phyloP scores from a whole-genome alignment of 2,797 vertebrate species.

The Oreochromis mossambicus region DNA sequence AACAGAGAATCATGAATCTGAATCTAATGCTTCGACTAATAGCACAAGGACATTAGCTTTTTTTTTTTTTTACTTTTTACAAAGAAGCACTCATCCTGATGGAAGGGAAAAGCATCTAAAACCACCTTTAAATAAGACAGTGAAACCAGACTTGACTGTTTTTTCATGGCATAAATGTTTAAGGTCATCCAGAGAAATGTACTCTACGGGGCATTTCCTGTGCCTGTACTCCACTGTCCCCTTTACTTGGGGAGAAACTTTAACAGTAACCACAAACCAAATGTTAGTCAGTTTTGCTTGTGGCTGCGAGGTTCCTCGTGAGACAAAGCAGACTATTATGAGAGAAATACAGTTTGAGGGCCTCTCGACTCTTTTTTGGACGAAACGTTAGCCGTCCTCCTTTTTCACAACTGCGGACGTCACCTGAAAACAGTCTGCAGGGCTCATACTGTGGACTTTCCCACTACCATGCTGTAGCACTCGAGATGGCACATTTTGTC shows the following conservation, averaged over 20 bases:
- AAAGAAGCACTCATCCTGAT: neutral
- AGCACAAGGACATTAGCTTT: neutral
- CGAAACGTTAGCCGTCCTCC: neutral
- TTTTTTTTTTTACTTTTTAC: neutral
- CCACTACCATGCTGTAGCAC: neutral
- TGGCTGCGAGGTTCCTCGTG: slow-evolving; percentile 14
- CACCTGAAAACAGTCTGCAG: neutral
- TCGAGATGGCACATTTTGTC: slow-evolving; percentile 9
- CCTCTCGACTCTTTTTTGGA: neutral
- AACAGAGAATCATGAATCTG: neutral
- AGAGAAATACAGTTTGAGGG: neutral
- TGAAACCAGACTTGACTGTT: neutral
- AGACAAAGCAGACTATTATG: neutral
- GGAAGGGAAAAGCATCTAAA: neutral
- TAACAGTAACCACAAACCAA: slow-evolving; percentile 43
- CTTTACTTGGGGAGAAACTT: slow-evolving; percentile 23
- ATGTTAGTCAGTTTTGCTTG: slow-evolving; percentile 29
- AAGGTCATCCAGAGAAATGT: slow-evolving; percentile 33
- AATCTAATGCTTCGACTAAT: neutral
- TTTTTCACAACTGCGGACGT: neutral
- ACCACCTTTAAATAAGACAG: neutral
- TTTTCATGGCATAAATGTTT: neutral
- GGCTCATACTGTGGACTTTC: slow-evolving; percentile 1
- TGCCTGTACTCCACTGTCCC: slow-evolving; percentile 8
- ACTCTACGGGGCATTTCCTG: slow-evolving; percentile 37